Base-by-base conservation (phyloP, 2,113 vertebrate species). In the Onychostoma macrolepis region DNA sequence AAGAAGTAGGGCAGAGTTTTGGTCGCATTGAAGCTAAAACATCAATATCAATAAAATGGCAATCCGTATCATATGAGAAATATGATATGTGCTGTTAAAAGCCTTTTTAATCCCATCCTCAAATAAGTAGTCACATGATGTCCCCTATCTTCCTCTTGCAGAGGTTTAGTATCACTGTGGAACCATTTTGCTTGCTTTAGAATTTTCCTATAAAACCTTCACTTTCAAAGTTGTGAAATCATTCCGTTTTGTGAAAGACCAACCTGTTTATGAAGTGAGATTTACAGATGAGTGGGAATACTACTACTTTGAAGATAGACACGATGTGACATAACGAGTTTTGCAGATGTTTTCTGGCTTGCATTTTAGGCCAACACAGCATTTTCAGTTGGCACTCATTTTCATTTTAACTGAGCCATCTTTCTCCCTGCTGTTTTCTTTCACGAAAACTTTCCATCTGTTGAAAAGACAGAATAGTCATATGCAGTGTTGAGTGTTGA, bases 221-320 rank as follows among this genome's bases (percentile, higher is more conserved):
- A 36, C 50, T 38, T 30, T 65, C 41, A 8, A 81, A 58, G 21
- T 15, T 19, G 2, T 17, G 4, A 65, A 65, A 43, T 5, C 11
- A 45, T 65, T 43, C 1, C 1, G 2, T 77, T 67, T 69, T 69
- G 56, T 69, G 80, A 0, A 69, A 50, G 80, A 28, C 26, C n/a
- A 45, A 30, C 58, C 38, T 41, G 80, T 81, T 81, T 81, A 67
- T 81, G 58, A 63, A 81, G 58, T 81, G 58, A 81, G 38, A 67
- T 81, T 65, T 45, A 19, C 58, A 81, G 58, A 41, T 65, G 36
- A 4, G n/a, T 81, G 79, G 65, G 17, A 65, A 81, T 45, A 38
- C 50, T 45, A 38, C 50, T 65, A 43, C 58, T 81, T 81, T 81
- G 58, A 63, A 67, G 30, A 21, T 28, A 65, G 21, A 19, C n/a